Base-by-base conservation (phyloP, 2,113 vertebrate genomes). In the Alectura lathami region DNA sequence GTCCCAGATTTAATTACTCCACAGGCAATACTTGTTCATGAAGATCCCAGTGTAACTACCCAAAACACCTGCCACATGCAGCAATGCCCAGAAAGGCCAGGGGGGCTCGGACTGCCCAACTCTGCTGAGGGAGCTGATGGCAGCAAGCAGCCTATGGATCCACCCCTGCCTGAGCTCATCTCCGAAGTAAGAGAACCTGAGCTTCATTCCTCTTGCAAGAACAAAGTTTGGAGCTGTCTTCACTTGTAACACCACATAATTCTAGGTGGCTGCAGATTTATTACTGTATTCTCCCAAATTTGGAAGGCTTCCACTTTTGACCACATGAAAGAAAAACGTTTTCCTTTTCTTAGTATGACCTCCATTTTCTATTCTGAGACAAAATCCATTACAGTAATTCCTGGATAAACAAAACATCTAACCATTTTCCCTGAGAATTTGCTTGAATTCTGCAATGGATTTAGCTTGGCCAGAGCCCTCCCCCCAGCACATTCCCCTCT, bases 181-280 rank as follows among this genome's bases (percentile, higher is more conserved):
- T n/a, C n/a, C n/a, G n/a, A n/a, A 76, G 68, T 59, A 36, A 38
- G 34, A n/a, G 50, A 88, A 86, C 4, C 0, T 14, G 4, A 69
- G 56, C 83, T 90, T 88, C 80, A 23, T 23, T 91, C 73, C 86
- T 77, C 51, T 23, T 92, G 22, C 50, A 86, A 62, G 60, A 95
- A 86, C 9, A 3, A 96, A 90, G 48, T 79, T 88, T 94, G 83
- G 88, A 96, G 88, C 66, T 93, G 92, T 96, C 94, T 86, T 93
- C 90, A 88, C 93, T 94, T 94, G 90, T 88, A 96, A 78, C 94
- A 94, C 93, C 86, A 93, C 80, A 86, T 95, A 96, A 91, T 88
- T 96, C 83, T 88, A 96, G 83, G 83, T 90, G 90, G 92, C 83
- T 96, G 66, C 80, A 84, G 88, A 96, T 96, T 96, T 96, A 91